Evolutionary conservation across 1,140 invertebrate genomes (phyloP), one percentile per base, ranked within the genome.

Genomic region (Melitaea cinxia): DNA sequence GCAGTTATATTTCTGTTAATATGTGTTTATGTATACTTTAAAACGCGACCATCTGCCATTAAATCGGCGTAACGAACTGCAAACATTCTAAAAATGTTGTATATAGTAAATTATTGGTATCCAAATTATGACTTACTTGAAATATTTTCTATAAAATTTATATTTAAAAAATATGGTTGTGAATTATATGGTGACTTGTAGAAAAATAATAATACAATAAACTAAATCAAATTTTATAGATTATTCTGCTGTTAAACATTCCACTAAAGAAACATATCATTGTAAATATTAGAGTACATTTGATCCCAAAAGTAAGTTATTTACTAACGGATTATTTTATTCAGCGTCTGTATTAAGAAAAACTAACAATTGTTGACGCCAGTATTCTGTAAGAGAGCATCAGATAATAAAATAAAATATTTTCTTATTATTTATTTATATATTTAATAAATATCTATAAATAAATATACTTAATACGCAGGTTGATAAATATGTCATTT

Each of bases 11-110:
- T 94, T 72, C 75, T 95, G 12, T 83, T 96, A n/a, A 95, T 96
- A 74, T 93, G 93, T 42, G 93, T 93, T 1, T 96, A 96, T 76
- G 94, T 97, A 49, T 96, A 96, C 75, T 80, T 95, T 50, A 96
- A 96, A 85, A 95, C 95, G 19, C 92, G 95, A 82, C 95, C 95
- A 12, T 68, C 80, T 6, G 68, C 83, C 15, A 84, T 88, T 75
- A 82, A 89, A 55, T 76, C 92, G 85, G 88, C 85, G 23, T 89
- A 82, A 65, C 39, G 42, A 21, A 17, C 15, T 5, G 1, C 9
- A 3, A 47, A 47, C 12, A 12, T 9, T 23, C 4, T 47, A 47
- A 57, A 23, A 23, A 28, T 21, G 10, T 45, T 61, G 50, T 28
- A 58, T 28, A 66, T 28, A 66, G 26, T 49, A 45, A 53, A 53